Evolutionary conservation across 92 coral and sea anemone genomes (phyloP).

Genomic region (Bergia sp.): DNA sequence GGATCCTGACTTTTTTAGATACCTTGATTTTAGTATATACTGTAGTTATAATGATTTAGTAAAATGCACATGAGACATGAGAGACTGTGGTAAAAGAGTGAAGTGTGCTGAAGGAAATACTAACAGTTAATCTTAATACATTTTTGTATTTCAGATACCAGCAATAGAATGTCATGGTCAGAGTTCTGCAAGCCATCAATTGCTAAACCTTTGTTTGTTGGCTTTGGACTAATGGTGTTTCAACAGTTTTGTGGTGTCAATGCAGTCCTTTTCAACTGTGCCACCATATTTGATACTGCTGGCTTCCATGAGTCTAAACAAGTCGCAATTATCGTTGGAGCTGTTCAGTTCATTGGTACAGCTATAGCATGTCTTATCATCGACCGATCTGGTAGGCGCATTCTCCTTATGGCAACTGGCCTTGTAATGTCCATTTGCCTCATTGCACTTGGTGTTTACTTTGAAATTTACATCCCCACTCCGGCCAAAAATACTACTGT

Average conservation of each 20-base stretch:
- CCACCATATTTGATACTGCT: conserved; percentile 69
- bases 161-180: conserved; percentile 22
- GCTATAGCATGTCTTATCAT: conserved; percentile 62
- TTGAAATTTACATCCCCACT: conserved; percentile 45
- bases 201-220: conserved; percentile 73
- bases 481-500: background rate
- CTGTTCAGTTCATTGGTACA: conserved; percentile 69
- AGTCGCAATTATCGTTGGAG: conserved; percentile 70
- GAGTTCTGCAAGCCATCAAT: conserved; percentile 56
- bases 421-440: conserved; percentile 71
- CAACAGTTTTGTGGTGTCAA: conserved; percentile 90
- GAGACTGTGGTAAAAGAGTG: background rate
- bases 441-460: conserved; percentile 71
- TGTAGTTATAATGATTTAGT: no score
- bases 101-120: no score
- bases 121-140: background rate
- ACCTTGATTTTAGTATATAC: no score
- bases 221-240: conserved; percentile 70
- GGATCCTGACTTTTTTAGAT: no score
- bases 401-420: conserved; percentile 74
- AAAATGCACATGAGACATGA: no score
- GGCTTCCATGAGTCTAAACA: conserved; percentile 73
- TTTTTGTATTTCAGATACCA: conserved; percentile 7
- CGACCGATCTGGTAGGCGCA: conserved; percentile 84
- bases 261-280: conserved; percentile 78